Conservation (phyloP, 1,140 invertebrate species). For the Asobara japonica region DNA sequence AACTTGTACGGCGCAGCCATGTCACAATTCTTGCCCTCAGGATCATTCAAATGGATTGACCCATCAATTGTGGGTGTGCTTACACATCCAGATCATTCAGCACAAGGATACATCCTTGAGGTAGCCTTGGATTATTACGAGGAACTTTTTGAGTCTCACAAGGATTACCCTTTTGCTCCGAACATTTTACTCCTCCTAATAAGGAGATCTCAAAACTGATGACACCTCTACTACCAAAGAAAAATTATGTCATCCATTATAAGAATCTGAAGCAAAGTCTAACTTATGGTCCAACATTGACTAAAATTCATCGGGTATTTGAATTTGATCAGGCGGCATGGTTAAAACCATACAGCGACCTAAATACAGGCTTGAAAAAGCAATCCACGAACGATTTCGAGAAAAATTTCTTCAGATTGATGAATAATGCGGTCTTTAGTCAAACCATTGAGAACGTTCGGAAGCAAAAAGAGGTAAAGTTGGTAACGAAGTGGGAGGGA, state of each 20-base stretch:
- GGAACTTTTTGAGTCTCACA: neutral
- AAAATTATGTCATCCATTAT: too few species aligned
- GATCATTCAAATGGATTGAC: neutral
- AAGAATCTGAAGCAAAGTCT: too few species aligned
- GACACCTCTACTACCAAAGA: too few species aligned
- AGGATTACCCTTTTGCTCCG: neutral
- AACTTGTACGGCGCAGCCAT: conserved; percentile 5
- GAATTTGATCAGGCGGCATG: neutral
- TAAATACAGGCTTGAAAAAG: too few species aligned
- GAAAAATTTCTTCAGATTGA: too few species aligned
- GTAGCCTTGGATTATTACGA: too few species aligned
- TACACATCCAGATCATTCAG: neutral
- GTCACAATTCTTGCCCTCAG: neutral
- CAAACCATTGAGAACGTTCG: too few species aligned
- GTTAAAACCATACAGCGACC: too few species aligned
- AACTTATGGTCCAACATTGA: neutral
- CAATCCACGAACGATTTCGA: too few species aligned
- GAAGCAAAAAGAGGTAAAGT: too few species aligned
- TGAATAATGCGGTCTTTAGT: too few species aligned
- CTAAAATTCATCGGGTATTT: neutral
- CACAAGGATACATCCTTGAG: neutral
- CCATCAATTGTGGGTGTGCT: neutral
- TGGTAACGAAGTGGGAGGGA: too few species aligned
- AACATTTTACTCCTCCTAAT: neutral
- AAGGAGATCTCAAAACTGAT: neutral